Evolutionary conservation across 2,113 vertebrate genomes (phyloP).

Genomic region (Lophotis ruficrista): DNA sequence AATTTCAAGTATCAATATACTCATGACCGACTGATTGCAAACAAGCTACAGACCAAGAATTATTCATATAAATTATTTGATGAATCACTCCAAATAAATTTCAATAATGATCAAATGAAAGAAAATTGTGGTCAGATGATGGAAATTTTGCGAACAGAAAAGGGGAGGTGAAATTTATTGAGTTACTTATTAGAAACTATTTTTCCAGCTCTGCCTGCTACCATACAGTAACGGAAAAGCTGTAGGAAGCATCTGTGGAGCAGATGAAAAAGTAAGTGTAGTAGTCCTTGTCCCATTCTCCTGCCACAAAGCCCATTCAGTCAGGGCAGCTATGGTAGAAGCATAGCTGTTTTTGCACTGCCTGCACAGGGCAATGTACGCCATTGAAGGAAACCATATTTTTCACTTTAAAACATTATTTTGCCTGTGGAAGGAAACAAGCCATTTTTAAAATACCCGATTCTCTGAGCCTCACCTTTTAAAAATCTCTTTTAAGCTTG

Average conservation of each 20-base stretch:
- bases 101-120: slow-evolving; percentile 4
- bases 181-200: slow-evolving; percentile 9
- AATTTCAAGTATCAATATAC: slow-evolving; percentile 45
- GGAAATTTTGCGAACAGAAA: slow-evolving; percentile 32
- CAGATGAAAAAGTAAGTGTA: background rate
- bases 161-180: slow-evolving; percentile 19
- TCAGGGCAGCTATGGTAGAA: background rate
- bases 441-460: background rate
- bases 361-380: background rate
- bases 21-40: slow-evolving; percentile 39
- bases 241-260: background rate
- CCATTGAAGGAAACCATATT: background rate
- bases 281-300: background rate
- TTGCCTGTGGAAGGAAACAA: background rate
- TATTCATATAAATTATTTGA: slow-evolving; percentile 40
- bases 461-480: background rate
- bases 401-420: background rate
- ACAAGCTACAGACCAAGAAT: slow-evolving; percentile 28
- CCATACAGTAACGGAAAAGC: background rate
- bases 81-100: slow-evolving; percentile 33
- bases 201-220: background rate
- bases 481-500: background rate
- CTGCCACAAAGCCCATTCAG: background rate
- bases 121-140: slow-evolving; percentile 36
- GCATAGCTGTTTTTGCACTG: background rate